Evolutionary conservation across 2,888 invertebrate genomes (phyloP).

Genomic region (Abscondita cerata): DNA sequence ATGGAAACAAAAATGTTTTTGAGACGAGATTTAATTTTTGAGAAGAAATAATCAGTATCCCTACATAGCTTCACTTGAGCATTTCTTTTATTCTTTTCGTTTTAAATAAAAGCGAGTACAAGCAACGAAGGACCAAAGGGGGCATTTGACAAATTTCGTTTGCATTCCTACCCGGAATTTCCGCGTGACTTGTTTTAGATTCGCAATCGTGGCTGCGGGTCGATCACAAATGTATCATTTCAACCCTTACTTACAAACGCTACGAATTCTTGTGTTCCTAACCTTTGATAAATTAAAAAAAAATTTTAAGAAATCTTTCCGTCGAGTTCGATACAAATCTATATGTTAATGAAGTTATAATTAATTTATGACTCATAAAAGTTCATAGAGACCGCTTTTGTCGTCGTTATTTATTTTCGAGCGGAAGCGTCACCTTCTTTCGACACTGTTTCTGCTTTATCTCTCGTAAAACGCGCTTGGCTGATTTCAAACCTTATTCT

Average conservation of each 20-base stretch:
- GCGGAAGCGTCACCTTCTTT: slow-evolving; percentile 44
- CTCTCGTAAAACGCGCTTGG: slow-evolving; percentile 48
- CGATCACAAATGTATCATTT: slow-evolving; percentile 48
- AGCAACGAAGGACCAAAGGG: slow-evolving; percentile 46
- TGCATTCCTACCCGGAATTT: slow-evolving; percentile 57
- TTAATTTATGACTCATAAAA: slow-evolving; percentile 24
- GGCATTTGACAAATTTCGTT: slow-evolving; percentile 58
- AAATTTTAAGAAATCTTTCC: neutral
- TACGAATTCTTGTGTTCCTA: slow-evolving; percentile 23
- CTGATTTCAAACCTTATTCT: slow-evolving; percentile 36
- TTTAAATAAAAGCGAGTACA: slow-evolving; percentile 34
- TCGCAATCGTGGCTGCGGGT: slow-evolving; percentile 45
- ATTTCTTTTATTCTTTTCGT: slow-evolving; percentile 23
- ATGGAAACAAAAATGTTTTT: slow-evolving; percentile 1
- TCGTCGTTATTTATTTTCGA: slow-evolving; percentile 41
- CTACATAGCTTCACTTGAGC: slow-evolving; percentile 15
- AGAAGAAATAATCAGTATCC: slow-evolving; percentile 17
- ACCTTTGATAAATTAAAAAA: slow-evolving; percentile 13
- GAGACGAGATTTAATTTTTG: slow-evolving; percentile 19
- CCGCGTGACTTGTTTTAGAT: slow-evolving; percentile 50
- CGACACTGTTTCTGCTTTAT: slow-evolving; percentile 50
- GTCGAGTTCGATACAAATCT: neutral
- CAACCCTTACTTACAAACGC: slow-evolving; percentile 32
- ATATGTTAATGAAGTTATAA: slow-evolving; percentile 8
- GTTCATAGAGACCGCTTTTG: slow-evolving; percentile 23